phyloP scores from a whole-genome alignment of 2,888 invertebrate genomes.

The Tipula vernalis region DNA sequence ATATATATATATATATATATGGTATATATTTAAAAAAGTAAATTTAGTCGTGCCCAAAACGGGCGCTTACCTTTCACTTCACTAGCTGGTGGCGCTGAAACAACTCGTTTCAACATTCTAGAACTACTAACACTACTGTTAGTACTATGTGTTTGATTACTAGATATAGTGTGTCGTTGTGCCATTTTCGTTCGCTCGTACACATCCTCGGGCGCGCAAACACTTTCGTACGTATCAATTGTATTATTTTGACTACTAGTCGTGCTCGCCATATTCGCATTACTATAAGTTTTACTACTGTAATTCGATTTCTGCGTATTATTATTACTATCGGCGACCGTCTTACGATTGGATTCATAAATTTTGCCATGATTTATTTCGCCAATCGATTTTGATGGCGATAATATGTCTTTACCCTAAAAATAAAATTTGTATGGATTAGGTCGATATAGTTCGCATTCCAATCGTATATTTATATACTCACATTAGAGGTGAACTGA shows the following conservation, averaged over 20 bases:
- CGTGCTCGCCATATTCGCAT: background rate
- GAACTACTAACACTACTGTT: slow-evolving; percentile 26
- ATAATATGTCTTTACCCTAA: background rate
- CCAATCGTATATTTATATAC: slow-evolving; percentile 15
- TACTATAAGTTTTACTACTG: slow-evolving; percentile 1
- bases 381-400: background rate
- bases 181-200: slow-evolving; percentile 33
- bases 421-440: background rate
- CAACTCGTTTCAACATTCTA: slow-evolving; percentile 41
- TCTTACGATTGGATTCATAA: slow-evolving; percentile 24
- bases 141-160: slow-evolving; percentile 22
- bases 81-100: slow-evolving; percentile 42
- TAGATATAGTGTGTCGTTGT: slow-evolving; percentile 25
- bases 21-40: too few relatives aligned
- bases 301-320: background rate
- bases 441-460: background rate
- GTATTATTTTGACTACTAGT: slow-evolving; percentile 18
- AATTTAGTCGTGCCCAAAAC: slow-evolving; percentile 1
- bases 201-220: slow-evolving; percentile 34
- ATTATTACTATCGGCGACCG: slow-evolving; percentile 23
- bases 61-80: slow-evolving; percentile 27
- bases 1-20: background rate
- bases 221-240: slow-evolving; percentile 36
- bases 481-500: slow-evolving; percentile 33
- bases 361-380: slow-evolving; percentile 15